Evolutionary conservation across 2,113 vertebrate genomes (phyloP).

Genomic region (Cebus imitator): DNA sequence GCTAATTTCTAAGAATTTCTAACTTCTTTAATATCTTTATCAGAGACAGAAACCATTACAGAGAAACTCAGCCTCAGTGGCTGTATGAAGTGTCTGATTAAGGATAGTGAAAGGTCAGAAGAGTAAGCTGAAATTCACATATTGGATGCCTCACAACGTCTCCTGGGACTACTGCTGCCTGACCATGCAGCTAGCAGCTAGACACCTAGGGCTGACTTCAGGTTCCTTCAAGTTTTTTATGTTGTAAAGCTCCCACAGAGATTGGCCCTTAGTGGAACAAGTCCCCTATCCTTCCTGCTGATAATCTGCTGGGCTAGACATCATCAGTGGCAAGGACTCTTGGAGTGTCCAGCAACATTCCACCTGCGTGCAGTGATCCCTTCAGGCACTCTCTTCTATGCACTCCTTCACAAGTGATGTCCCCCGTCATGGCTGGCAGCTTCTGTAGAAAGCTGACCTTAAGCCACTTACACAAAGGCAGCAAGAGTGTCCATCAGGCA

Average conservation of each 20-base stretch:
- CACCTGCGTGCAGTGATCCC: neutral
- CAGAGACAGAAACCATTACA: neutral
- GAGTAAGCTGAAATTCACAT: neutral
- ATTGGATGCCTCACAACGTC: neutral
- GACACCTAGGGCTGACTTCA: neutral
- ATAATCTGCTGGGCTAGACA: neutral
- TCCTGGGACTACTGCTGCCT: neutral
- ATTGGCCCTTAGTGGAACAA: neutral
- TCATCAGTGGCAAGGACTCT: neutral
- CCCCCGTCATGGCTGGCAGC: neutral
- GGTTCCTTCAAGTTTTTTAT: neutral
- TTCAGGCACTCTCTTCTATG: neutral
- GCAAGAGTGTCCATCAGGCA: neutral
- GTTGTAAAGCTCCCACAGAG: neutral
- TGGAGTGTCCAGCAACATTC: neutral
- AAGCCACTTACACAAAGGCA: neutral
- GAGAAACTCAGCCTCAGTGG: neutral
- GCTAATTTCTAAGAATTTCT: neutral
- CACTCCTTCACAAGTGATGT: neutral
- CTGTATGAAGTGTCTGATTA: neutral
- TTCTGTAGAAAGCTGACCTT: neutral
- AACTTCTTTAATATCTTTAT: neutral
- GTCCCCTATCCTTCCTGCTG: neutral
- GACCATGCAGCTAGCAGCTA: neutral
- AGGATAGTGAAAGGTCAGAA: neutral